Evolutionary conservation across 2,888 invertebrate species (phyloP).

Genomic region (Lasioglossum vierecki): DNA sequence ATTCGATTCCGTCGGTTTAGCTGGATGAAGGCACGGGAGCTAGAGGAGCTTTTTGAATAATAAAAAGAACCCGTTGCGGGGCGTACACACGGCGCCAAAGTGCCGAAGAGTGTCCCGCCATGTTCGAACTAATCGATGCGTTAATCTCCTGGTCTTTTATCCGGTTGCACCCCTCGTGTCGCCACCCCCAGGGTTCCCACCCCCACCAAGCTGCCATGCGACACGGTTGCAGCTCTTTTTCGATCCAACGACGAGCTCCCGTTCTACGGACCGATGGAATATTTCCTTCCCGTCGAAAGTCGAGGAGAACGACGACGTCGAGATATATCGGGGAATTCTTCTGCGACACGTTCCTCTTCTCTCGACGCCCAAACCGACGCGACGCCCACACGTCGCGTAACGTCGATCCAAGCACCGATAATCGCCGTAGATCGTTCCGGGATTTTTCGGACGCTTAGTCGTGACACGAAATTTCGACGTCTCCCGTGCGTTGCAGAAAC

Average conservation of each 20-base stretch:
- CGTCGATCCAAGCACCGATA: neutral
- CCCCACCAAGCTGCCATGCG: slow-evolving; percentile 10
- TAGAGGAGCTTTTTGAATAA: slow-evolving; percentile 64
- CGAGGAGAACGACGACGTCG: slow-evolving; percentile 48
- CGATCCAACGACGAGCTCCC: slow-evolving; percentile 31
- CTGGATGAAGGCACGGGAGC: slow-evolving; percentile 47
- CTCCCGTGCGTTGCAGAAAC: neutral
- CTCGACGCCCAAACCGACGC: neutral
- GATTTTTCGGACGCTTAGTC: neutral
- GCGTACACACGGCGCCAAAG: slow-evolving; percentile 74
- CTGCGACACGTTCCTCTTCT: slow-evolving; percentile 37
- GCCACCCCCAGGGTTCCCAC: neutral
- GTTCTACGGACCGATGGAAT: slow-evolving; percentile 56
- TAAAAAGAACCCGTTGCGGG: slow-evolving; percentile 64
- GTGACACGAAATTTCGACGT: slow-evolving; percentile 5
- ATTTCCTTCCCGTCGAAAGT: slow-evolving; percentile 57
- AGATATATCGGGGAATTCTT: slow-evolving; percentile 65
- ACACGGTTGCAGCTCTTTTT: slow-evolving; percentile 52
- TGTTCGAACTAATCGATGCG: slow-evolving; percentile 79
- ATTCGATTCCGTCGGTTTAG: slow-evolving; percentile 55
- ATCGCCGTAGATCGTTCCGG: neutral
- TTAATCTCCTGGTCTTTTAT: slow-evolving; percentile 79
- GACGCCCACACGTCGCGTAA: neutral
- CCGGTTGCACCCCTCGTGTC: slow-evolving; percentile 46
- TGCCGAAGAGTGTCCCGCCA: slow-evolving; percentile 78